Evolutionary conservation across 2,797 vertebrate genomes (phyloP).

Genomic region (Pantherophis alleghaniensis): DNA sequence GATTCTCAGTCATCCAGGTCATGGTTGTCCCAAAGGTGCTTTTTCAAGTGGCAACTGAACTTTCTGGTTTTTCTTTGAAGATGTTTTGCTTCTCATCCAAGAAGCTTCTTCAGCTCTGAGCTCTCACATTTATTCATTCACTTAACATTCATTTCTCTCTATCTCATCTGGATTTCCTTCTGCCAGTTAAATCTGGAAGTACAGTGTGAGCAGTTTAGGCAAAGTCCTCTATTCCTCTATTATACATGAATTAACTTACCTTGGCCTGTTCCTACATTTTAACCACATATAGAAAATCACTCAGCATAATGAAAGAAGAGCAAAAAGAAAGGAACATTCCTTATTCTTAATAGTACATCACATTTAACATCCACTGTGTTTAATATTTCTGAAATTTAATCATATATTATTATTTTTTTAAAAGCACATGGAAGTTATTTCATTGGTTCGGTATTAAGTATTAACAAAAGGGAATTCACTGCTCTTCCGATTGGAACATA

Average conservation of each 20-base stretch:
- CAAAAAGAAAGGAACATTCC: not conserved
- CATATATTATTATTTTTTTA: not conserved
- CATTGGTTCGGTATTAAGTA: not conserved
- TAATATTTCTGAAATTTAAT: not conserved
- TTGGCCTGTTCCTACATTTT: not conserved
- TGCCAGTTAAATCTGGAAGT: not conserved
- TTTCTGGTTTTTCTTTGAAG: no score
- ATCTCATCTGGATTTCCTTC: not conserved
- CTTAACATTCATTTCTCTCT: not conserved
- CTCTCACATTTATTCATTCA: no score
- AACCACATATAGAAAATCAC: not conserved
- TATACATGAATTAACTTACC: not conserved
- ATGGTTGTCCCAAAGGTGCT: no score
- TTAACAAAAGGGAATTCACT: not conserved
- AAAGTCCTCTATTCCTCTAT: not conserved
- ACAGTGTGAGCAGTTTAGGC: not conserved
- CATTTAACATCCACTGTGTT: not conserved
- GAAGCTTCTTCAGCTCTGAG: no score
- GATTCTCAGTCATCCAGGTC: no score
- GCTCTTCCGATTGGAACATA: not conserved
- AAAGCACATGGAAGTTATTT: not conserved
- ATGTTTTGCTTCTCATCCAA: no score
- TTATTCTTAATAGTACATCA: not conserved
- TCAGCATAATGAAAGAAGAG: not conserved
- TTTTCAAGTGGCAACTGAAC: no score